phyloP scores from a whole-genome alignment of 2,113 vertebrate species.

The Muntiacus reevesi region DNA sequence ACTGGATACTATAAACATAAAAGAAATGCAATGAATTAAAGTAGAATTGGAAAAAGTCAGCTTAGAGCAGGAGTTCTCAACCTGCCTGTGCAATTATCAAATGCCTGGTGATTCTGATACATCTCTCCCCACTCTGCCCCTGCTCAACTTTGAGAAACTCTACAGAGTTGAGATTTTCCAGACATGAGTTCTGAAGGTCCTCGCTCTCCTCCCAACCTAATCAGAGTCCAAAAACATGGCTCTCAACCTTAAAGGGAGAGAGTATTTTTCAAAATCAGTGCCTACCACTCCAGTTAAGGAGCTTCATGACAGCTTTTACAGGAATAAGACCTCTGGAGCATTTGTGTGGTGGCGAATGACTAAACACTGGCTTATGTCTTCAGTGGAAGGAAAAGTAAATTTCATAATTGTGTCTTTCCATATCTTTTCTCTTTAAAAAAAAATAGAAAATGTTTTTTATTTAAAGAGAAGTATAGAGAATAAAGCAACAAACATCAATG shows the following conservation, averaged over 20 bases:
- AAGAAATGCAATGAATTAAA: not conserved
- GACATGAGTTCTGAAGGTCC: not conserved
- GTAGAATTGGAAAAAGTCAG: not conserved
- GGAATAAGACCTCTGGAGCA: not conserved
- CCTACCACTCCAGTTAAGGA: fast-evolving
- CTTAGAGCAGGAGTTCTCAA: not conserved
- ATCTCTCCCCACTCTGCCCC: too few species aligned
- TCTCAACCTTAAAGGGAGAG: not conserved
- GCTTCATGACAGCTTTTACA: too few species aligned
- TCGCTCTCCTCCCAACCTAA: not conserved
- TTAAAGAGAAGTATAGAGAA: not conserved
- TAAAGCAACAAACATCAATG: not conserved
- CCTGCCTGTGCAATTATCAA: not conserved
- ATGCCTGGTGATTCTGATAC: not conserved
- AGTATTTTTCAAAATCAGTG: not conserved
- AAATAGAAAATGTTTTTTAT: not conserved
- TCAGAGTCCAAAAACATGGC: not conserved
- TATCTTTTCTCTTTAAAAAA: not conserved
- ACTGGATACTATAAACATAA: not conserved
- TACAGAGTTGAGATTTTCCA: not conserved
- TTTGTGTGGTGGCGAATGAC: not conserved
- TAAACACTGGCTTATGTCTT: not conserved
- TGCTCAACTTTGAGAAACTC: too few species aligned
- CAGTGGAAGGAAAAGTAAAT: not conserved
- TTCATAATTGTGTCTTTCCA: not conserved